Percentiles rank a stretch among this genome's conserved stretches.
Conservation (phyloP, 2,888 invertebrate genomes). For the Catonia carolina region DNA sequence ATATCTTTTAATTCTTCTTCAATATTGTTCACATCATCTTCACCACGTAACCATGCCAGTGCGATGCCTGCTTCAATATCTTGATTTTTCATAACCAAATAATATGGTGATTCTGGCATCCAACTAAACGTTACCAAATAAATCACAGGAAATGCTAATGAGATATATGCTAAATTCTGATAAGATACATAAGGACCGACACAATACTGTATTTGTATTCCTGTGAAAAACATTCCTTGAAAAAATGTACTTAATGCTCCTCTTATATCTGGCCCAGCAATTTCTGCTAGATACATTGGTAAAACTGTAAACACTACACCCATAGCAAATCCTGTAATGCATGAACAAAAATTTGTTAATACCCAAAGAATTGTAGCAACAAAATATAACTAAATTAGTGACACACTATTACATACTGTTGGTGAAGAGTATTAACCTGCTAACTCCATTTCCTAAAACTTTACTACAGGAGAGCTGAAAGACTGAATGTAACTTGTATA, state of each 20-base stretch:
- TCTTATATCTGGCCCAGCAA: slow-evolving; percentile 32
- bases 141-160: slow-evolving; percentile 45
- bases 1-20: slow-evolving; percentile 19
- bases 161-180: slow-evolving; percentile 41
- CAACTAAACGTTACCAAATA: slow-evolving; percentile 48
- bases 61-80: slow-evolving; percentile 36
- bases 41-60: slow-evolving; percentile 28
- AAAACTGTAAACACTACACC: slow-evolving; percentile 33
- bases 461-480: no score
- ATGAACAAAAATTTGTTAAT: background rate
- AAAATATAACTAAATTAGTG: no score
- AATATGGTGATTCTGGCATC: slow-evolving; percentile 58
- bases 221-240: slow-evolving; percentile 34
- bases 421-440: no score
- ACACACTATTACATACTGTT: no score
- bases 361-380: no score
- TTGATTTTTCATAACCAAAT: slow-evolving; percentile 49
- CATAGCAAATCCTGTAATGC: slow-evolving; percentile 21
- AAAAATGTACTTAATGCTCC: slow-evolving; percentile 35
- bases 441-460: no score
- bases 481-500: no score
- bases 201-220: slow-evolving; percentile 32
- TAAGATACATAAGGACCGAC: slow-evolving; percentile 39
- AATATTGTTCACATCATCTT: background rate
- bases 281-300: slow-evolving; percentile 35